Conservation (phyloP, 2,888 invertebrate species). For the Yponomeuta plumbellus region DNA sequence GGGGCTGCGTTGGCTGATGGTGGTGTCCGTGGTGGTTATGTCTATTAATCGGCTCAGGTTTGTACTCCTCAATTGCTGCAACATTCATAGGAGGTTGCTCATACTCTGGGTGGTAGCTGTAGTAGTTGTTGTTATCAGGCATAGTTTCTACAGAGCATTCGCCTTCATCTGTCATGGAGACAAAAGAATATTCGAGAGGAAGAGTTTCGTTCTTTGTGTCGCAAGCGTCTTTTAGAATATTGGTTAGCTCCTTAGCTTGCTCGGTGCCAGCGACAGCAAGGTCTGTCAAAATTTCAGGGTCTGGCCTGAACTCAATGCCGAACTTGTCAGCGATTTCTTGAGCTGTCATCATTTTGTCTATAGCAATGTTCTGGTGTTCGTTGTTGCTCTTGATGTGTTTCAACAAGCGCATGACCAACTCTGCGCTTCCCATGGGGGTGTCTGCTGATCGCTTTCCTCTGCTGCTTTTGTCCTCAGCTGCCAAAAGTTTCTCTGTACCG, state of each 20-base stretch:
- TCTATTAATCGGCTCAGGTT: conserved; percentile 29
- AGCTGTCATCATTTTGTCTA: conserved; percentile 69
- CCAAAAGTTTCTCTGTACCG: conserved; percentile 32
- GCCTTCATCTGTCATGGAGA: conserved; percentile 22
- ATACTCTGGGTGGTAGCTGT: conserved; percentile 34
- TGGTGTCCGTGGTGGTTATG: conserved; percentile 29
- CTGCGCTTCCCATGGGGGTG: conserved; percentile 57
- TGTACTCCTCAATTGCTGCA: conserved; percentile 28
- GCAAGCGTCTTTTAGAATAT: conserved; percentile 47
- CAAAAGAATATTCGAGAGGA: conserved; percentile 29
- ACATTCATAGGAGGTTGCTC: conserved; percentile 23
- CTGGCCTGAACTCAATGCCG: conserved; percentile 59
- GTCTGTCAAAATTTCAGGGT: conserved; percentile 57
- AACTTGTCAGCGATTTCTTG: conserved; percentile 69
- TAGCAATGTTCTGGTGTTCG: conserved; percentile 66
- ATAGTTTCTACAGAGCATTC: conserved; percentile 21
- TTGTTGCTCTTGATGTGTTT: conserved; percentile 64
- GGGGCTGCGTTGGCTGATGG: conserved; percentile 27
- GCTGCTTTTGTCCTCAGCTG: conserved; percentile 31
- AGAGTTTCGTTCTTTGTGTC: conserved; percentile 33
- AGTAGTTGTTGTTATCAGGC: conserved; percentile 30
- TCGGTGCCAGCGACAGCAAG: conserved; percentile 55
- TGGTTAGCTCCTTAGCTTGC: conserved; percentile 54
- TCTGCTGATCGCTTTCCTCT: conserved; percentile 54
- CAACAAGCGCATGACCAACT: conserved; percentile 52